Evolutionary conservation across 2,113 vertebrate genomes (phyloP).

Genomic region (Colius striatus): DNA sequence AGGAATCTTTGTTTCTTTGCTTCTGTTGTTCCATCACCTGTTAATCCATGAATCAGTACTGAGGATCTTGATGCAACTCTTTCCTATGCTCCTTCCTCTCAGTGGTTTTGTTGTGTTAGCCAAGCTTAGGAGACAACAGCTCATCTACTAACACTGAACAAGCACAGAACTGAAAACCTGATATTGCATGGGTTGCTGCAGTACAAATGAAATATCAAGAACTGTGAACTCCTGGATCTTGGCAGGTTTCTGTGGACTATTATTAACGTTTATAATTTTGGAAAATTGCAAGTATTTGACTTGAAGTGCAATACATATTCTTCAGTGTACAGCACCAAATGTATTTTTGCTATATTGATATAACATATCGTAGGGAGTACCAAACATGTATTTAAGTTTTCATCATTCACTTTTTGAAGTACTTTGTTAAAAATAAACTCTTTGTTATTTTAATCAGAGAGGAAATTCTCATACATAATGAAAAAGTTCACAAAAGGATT

Average conservation of each 20-base stretch:
- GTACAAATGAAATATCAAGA: not conserved
- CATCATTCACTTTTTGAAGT: not conserved
- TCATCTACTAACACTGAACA: not conserved
- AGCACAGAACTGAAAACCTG: not conserved
- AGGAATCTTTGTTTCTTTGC: not conserved
- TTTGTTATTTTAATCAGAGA: not conserved
- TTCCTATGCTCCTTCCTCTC: not conserved
- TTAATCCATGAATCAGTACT: not conserved
- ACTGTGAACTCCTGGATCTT: not conserved
- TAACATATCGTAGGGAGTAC: not conserved
- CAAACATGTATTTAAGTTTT: not conserved
- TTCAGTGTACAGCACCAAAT: not conserved
- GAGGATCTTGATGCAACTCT: not conserved
- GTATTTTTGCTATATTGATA: not conserved
- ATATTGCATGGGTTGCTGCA: not conserved
- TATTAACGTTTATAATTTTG: not conserved
- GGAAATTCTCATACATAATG: not conserved
- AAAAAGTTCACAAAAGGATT: not conserved
- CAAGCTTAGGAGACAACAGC: not conserved
- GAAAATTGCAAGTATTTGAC: not conserved
- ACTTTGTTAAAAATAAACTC: not conserved
- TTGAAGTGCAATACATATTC: not conserved
- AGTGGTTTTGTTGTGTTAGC: not conserved
- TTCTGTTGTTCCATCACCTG: not conserved
- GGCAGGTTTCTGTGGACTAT: not conserved